Evolutionary conservation across 2,113 vertebrate species (phyloP).

Genomic region (Empidonax alnorum): DNA sequence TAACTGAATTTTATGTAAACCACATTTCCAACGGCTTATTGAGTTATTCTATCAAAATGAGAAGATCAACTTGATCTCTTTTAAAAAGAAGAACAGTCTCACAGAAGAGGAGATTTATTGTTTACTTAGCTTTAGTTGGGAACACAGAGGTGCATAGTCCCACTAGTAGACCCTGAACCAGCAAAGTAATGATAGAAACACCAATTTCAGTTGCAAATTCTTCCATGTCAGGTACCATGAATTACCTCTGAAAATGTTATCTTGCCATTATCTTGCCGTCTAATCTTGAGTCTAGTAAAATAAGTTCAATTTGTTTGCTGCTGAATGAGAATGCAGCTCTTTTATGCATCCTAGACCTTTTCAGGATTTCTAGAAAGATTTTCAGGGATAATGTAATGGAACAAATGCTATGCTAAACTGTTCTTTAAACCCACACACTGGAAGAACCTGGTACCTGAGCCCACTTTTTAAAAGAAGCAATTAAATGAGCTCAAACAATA

Average conservation of each 20-base stretch:
- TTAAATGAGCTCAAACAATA: neutral
- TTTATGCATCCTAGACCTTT: neutral
- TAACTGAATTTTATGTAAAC: neutral
- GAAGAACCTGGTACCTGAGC: neutral
- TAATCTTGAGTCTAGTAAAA: constrained; percentile 40
- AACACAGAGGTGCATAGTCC: neutral
- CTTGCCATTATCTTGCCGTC: constrained; percentile 18
- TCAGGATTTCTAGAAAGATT: constrained; percentile 20
- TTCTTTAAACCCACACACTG: neutral
- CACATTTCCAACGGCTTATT: neutral
- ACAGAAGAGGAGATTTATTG: neutral
- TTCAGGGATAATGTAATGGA: constrained; percentile 1
- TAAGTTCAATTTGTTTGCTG: neutral
- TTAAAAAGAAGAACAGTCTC: neutral
- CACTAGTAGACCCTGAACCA: neutral
- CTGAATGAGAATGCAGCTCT: neutral
- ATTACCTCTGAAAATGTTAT: constrained; percentile 59
- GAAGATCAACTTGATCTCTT: neutral
- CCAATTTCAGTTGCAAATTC: neutral
- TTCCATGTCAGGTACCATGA: neutral
- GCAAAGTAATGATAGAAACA: neutral
- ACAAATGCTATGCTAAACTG: neutral
- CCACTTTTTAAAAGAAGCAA: neutral
- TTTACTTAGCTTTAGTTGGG: neutral
- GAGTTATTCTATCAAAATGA: neutral